Percentiles rank a stretch among this genome's conserved stretches.
These are phyloP conservation scores for Drosophila vallismaia DNA, from an alignment of 2,888 invertebrate genomes.

Conservation along the genomic window DNA sequence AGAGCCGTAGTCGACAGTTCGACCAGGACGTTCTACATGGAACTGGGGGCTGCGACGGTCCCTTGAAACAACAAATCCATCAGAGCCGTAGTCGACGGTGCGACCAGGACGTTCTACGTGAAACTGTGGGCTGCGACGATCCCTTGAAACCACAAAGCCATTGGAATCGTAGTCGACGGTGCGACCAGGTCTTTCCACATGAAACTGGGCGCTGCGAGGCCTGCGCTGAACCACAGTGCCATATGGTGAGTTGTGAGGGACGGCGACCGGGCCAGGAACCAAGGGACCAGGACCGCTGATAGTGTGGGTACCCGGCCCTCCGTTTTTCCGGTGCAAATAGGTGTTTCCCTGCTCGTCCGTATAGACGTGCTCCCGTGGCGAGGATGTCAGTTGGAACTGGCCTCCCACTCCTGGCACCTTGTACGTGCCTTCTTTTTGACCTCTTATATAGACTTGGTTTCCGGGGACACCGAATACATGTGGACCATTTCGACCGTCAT, in stretches of 20 bases:
- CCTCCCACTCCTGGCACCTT: constrained; percentile 58
- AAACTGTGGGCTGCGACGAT: too few relatives aligned
- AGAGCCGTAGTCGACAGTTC: constrained; percentile 37
- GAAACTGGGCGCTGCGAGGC: constrained; percentile 39
- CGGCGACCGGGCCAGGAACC: constrained; percentile 22
- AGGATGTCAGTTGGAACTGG: constrained; percentile 43
- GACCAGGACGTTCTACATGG: constrained; percentile 50
- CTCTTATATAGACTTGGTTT: constrained; percentile 59
- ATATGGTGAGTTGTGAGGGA: neutral
- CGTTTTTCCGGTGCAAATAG: constrained; percentile 35
- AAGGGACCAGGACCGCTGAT: constrained; percentile 48
- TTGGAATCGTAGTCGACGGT: constrained; percentile 5
- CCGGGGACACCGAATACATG: constrained; percentile 52
- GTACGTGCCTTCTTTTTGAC: constrained; percentile 57
- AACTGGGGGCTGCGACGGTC: constrained; percentile 31
- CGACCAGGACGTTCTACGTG: constrained; percentile 53
- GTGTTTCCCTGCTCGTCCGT: constrained; percentile 52
- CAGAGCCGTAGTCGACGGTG: constrained; percentile 41
- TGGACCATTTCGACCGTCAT: constrained; percentile 60
- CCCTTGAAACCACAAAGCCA: too few relatives aligned
- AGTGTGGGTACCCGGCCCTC: constrained; percentile 42
- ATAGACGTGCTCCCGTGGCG: constrained; percentile 40
- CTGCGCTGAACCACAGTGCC: neutral
- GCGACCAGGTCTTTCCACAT: constrained; percentile 29
- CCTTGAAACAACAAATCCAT: constrained; percentile 32